A percentile compares a stretch with the other conserved stretches of the same genome.
Conservation (phyloP, 2,113 vertebrate species). For the Trichechus manatus region DNA sequence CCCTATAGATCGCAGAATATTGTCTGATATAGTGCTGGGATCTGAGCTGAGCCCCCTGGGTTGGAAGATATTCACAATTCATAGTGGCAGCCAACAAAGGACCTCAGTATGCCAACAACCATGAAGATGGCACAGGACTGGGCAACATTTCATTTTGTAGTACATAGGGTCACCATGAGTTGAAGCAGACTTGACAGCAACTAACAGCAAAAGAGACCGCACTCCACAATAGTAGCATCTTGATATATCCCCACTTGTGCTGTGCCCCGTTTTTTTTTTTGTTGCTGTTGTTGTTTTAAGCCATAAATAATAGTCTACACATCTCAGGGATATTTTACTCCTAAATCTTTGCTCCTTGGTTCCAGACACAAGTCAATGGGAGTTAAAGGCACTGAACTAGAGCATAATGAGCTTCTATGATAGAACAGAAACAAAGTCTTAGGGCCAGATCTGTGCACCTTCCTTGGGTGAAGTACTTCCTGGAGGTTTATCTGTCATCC, state of each 20-base stretch:
- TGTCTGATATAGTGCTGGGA: too few relatives aligned
- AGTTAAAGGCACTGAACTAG: not conserved
- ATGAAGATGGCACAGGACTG: not conserved
- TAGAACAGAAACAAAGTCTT: fast-evolving
- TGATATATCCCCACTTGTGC: fast-evolving
- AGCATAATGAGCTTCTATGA: fast-evolving
- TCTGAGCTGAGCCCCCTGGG: too few relatives aligned
- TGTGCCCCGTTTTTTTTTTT: not conserved
- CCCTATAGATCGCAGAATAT: too few relatives aligned
- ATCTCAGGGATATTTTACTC: not conserved
- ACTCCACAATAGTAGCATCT: not conserved
- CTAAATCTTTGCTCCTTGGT: not conserved
- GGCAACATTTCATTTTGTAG: not conserved
- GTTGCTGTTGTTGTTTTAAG: too few relatives aligned
- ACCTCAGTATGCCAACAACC: not conserved
- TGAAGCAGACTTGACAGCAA: not conserved
- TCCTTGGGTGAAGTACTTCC: not conserved
- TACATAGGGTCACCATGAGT: not conserved
- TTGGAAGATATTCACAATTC: not conserved
- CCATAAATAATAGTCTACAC: not conserved
- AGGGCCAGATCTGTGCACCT: not conserved
- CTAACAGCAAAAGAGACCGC: not conserved
- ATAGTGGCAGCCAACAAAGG: not conserved
- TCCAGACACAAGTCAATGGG: not conserved
- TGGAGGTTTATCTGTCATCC: not conserved